phyloP scores from a whole-genome alignment of 1,140 invertebrate genomes.

The Tribolium madens region DNA sequence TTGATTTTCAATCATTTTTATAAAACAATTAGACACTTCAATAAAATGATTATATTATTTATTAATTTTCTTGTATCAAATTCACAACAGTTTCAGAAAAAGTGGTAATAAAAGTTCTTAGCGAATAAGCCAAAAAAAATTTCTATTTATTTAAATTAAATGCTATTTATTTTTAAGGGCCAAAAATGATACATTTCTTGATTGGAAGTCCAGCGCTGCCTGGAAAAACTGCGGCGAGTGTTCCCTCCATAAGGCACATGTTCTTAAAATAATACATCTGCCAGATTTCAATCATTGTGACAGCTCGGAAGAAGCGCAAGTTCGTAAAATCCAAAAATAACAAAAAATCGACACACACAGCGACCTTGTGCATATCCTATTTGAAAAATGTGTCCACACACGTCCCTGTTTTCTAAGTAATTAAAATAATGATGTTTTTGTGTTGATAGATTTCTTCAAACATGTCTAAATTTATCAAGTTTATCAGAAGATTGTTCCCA shows the following conservation, averaged over 20 bases:
- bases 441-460: slow-evolving; percentile 31
- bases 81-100: no score
- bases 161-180: no score
- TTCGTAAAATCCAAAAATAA: slow-evolving; percentile 62
- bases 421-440: slow-evolving; percentile 55
- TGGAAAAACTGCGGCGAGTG: no score
- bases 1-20: no score
- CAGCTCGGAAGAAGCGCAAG: slow-evolving; percentile 54
- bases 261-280: slow-evolving; percentile 66
- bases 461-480: slow-evolving; percentile 22
- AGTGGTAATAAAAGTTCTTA: no score
- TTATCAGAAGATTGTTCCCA: slow-evolving; percentile 2
- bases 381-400: slow-evolving; percentile 59
- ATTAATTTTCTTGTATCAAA: no score
- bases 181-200: no score
- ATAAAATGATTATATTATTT: no score
- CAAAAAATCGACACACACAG: slow-evolving; percentile 60
- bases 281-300: slow-evolving; percentile 65
- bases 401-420: slow-evolving; percentile 57
- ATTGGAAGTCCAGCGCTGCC: no score
- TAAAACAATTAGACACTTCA: no score
- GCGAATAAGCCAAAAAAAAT: no score
- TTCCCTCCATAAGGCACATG: slow-evolving; percentile 58
- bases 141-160: no score
- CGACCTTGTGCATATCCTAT: slow-evolving; percentile 57